Evolutionary conservation across 2,888 invertebrate species (phyloP), one percentile per base, ranked within the genome.

Genomic region (Tuberolachnus salignus): DNA sequence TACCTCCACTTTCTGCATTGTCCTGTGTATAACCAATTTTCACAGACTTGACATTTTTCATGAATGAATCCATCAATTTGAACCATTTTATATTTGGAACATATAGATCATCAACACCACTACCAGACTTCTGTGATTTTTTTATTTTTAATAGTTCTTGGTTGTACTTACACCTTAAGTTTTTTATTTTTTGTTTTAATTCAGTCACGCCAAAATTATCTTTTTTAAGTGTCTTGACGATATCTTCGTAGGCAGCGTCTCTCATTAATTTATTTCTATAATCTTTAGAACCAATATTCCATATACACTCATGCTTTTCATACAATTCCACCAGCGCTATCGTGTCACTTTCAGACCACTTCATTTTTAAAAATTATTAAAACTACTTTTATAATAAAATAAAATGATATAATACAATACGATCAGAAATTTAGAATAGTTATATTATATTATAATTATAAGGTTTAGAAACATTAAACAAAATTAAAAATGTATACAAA

Each of bases 221-320:
- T 11, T 86, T 82, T 70, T 84, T 82, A 26, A 87, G 82, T 42
- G 82, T 83, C 1, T 82, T 72, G 0, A 86, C 85, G 51, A 87
- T 86, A 85, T 88, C 87, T 81, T 87, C 86, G 83, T 89, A 89
- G 83, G 90, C 88, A 64, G 90, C 89, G 71, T 86, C 85, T 81
- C 88, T 85, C 82, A 85, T 85, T 80, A 83, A 84, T 83, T 85
- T 86, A 82, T 66, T 49, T 49, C 23, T 66, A 66, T 88, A 88
- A 13, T 84, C 85, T 0, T 85, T 83, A 82, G 87, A 86, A 61
- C 84, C 82, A 1, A 87, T 86, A 83, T 88, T 87, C 88, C 88
- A 88, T 14, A 88, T 84, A 81, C 87, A 87, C 83, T 88, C 88
- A 80, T 87, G 85, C 81, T 86, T 86, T 73, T 87, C 84, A 83